Percentiles rank a stretch among this genome's conserved stretches.
These are phyloP conservation scores for Paraescarpia echinospica DNA, from an alignment of 1,140 invertebrate genomes.

Conservation along the genomic window DNA sequence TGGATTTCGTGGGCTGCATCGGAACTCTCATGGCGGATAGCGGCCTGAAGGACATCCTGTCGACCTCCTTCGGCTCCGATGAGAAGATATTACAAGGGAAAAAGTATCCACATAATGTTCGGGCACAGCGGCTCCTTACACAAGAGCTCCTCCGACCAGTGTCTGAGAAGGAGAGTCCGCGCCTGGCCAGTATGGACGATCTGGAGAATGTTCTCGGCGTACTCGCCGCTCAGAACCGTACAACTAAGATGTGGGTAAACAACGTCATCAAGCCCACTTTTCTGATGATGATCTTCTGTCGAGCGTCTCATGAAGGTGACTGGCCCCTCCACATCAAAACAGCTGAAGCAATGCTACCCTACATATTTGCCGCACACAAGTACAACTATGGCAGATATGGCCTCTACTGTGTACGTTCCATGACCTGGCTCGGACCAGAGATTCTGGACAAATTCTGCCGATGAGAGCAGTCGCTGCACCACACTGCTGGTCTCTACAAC, in stretches of 20 bases:
- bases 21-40: no score
- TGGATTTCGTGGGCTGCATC: no score
- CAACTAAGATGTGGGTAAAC: not conserved
- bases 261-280: not conserved
- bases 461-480: not conserved
- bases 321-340: not conserved
- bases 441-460: not conserved
- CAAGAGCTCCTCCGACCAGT: slow-evolving; percentile 11
- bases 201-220: not conserved
- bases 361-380: not conserved
- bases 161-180: not conserved
- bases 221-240: not conserved
- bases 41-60: no score
- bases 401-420: not conserved
- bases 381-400: not conserved
- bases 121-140: not conserved
- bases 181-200: not conserved
- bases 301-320: not conserved
- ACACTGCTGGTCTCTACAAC: not conserved
- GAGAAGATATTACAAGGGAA: no score
- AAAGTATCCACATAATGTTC: not conserved
- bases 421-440: slow-evolving; percentile 6
- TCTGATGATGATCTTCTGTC: slow-evolving; percentile 1
- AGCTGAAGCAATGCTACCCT: slow-evolving; percentile 10
- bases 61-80: no score